Percentiles rank a stretch among this genome's conserved stretches.
These are phyloP conservation scores for Lamellibrachia luymesi DNA, from an alignment of 1,140 invertebrate genomes.

Conservation along the genomic window DNA sequence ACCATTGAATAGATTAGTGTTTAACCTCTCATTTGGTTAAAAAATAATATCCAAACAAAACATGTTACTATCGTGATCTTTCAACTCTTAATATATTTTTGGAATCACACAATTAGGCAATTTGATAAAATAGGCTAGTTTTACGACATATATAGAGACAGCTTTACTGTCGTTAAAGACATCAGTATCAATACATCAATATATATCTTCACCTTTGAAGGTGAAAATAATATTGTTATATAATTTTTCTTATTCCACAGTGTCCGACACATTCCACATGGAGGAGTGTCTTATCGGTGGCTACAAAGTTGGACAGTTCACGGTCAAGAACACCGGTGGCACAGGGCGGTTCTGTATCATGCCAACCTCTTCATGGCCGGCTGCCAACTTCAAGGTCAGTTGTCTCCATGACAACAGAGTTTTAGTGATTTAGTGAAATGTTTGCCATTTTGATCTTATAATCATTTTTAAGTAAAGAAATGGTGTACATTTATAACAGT, in stretches of 20 bases:
- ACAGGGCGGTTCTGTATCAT: conserved; percentile 54
- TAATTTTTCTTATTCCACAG: conserved; percentile 32
- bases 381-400: conserved; percentile 54
- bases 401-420: neutral
- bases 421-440: neutral
- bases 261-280: conserved; percentile 47
- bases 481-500: neutral
- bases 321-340: conserved; percentile 53
- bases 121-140: no score
- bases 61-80: no score
- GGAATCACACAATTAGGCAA: no score
- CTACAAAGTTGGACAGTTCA: conserved; percentile 45
- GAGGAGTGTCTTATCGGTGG: conserved; percentile 54
- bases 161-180: no score
- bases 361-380: conserved; percentile 48
- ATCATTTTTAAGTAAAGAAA: neutral
- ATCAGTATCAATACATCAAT: no score
- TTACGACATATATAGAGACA: no score
- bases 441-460: neutral
- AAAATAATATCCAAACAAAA: no score
- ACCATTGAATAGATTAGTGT: no score
- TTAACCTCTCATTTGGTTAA: no score
- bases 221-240: no score
- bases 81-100: no score
- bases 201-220: no score